These are phyloP conservation scores for Onychostruthus taczanowskii DNA, from an alignment of 2,113 vertebrate genomes.

Conservation along the genomic window DNA sequence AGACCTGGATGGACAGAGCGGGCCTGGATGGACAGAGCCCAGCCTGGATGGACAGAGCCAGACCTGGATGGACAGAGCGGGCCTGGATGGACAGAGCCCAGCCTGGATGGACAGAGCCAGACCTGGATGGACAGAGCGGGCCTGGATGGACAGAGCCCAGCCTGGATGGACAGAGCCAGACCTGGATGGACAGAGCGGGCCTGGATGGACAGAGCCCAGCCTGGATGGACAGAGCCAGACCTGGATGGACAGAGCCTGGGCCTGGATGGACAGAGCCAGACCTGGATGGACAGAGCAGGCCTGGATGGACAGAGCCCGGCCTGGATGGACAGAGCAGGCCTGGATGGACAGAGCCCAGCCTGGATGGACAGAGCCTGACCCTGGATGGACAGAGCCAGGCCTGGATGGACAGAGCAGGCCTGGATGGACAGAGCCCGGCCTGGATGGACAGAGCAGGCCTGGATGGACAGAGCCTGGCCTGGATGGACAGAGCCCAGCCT, in stretches of 20 bases:
- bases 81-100: neutral
- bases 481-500: rapidly evolving
- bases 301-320: too few species aligned
- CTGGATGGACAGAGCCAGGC: too few species aligned
- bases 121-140: neutral
- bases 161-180: neutral
- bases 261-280: neutral
- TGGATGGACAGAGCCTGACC: neutral
- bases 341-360: rapidly evolving
- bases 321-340: rapidly evolving
- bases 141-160: neutral
- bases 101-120: too few species aligned
- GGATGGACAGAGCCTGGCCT: neutral
- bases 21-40: too few species aligned
- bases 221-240: neutral
- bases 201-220: rapidly evolving
- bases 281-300: too few species aligned
- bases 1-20: too few species aligned
- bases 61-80: too few species aligned
- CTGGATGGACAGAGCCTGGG: too few species aligned
- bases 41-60: neutral
- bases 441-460: too few species aligned
- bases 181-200: too few species aligned
- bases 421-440: neutral
- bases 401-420: too few species aligned